Conservation (phyloP, 2,888 invertebrate species). For the Oxystoma pomonae region DNA sequence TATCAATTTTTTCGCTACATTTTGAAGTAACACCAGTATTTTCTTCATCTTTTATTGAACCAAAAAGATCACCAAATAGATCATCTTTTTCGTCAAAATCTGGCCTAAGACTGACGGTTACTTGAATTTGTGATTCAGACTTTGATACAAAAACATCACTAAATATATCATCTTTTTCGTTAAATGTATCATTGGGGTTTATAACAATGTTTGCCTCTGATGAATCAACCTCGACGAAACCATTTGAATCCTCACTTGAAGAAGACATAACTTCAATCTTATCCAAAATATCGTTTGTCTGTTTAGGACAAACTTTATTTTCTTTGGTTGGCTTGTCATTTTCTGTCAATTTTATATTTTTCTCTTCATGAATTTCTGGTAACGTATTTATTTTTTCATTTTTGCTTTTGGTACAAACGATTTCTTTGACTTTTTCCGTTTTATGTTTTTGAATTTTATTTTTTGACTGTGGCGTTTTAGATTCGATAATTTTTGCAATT, state of each 20-base stretch:
- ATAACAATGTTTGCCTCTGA: slow-evolving; percentile 40
- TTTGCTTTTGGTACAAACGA: neutral
- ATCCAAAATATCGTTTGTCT: neutral
- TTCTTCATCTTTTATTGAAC: too few relatives aligned
- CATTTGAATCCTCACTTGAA: slow-evolving; percentile 36
- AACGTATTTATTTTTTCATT: too few relatives aligned
- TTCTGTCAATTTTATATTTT: neutral
- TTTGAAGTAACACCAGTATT: too few relatives aligned
- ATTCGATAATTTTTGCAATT: slow-evolving; percentile 52
- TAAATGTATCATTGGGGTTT: slow-evolving; percentile 45
- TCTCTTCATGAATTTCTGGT: too few relatives aligned
- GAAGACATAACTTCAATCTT: slow-evolving; percentile 20
- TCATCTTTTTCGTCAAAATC: too few relatives aligned
- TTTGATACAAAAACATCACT: slow-evolving; percentile 62
- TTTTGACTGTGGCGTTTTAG: neutral
- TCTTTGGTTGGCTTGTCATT: neutral
- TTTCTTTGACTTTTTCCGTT: too few relatives aligned
- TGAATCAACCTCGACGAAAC: slow-evolving; percentile 44
- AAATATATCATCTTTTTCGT: slow-evolving; percentile 59
- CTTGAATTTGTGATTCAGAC: neutral
- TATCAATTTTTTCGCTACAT: slow-evolving; percentile 3
- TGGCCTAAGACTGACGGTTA: neutral
- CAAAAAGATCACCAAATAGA: too few relatives aligned
- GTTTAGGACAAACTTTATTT: neutral
- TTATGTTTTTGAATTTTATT: neutral